Conservation (phyloP, 2,797 vertebrate species). For the Pachyuromys duprasi region DNA sequence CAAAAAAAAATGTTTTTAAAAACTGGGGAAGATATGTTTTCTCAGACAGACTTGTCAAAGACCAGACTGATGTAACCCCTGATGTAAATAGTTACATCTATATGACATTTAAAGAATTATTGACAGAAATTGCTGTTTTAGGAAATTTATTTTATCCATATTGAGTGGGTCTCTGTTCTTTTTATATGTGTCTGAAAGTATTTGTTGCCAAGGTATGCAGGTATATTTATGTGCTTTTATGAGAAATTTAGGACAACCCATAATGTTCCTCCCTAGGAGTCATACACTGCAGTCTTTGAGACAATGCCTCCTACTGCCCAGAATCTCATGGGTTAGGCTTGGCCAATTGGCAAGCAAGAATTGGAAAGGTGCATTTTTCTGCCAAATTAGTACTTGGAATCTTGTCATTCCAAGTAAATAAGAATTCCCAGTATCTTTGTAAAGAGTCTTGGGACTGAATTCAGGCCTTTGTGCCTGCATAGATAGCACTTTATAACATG, state of each 20-base stretch:
- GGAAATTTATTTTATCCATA: neutral
- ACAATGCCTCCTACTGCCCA: neutral
- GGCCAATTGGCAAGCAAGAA: neutral
- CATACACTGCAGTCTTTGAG: neutral
- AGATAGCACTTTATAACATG: no score
- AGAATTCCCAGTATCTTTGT: neutral
- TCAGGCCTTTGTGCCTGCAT: no score
- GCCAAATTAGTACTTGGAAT: neutral
- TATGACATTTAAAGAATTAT: no score
- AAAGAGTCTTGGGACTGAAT: neutral
- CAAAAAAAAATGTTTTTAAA: neutral
- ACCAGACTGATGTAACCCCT: neutral
- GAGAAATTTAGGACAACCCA: neutral
- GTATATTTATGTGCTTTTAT: neutral
- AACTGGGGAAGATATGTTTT: neutral
- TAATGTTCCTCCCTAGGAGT: neutral
- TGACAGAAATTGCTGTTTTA: neutral
- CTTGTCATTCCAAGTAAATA: neutral
- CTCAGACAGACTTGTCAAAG: neutral
- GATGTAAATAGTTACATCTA: neutral
- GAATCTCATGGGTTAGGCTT: neutral
- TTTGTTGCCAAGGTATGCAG: neutral
- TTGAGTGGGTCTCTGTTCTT: neutral
- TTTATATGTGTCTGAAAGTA: neutral
- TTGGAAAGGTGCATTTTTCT: neutral